Evolutionary conservation across 2,113 vertebrate genomes (phyloP).

Genomic region (Speoplatyrhinus poulsoni): DNA sequence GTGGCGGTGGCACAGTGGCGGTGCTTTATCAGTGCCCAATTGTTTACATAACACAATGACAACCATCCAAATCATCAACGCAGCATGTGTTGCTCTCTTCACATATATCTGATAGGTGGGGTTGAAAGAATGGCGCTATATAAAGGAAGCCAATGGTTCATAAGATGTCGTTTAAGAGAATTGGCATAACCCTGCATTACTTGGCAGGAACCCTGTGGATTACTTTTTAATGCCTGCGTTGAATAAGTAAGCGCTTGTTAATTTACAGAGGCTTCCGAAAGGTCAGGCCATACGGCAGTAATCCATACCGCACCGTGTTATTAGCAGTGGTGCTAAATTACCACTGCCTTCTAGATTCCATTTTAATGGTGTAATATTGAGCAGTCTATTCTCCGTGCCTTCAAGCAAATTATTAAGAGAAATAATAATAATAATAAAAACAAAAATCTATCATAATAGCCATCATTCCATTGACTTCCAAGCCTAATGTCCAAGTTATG

Average conservation of each 20-base stretch:
- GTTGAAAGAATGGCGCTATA: constrained; percentile 40
- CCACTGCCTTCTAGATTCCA: constrained; percentile 15
- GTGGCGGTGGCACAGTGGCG: too few species aligned
- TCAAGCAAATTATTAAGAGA: too few species aligned
- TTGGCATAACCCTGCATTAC: constrained; percentile 33
- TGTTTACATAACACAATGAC: neutral
- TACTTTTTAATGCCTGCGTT: constrained; percentile 59
- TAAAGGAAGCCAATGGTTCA: constrained; percentile 49
- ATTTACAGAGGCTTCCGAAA: constrained; percentile 60
- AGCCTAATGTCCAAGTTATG: too few species aligned
- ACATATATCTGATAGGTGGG: constrained; percentile 38
- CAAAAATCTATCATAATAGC: too few species aligned
- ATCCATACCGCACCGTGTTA: constrained; percentile 39
- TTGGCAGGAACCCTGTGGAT: constrained; percentile 44
- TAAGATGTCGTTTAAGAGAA: constrained; percentile 50
- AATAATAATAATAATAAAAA: too few species aligned
- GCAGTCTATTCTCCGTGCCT: too few species aligned
- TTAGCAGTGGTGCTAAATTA: constrained; percentile 43
- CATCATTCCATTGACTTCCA: too few species aligned
- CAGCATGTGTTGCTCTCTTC: constrained; percentile 24
- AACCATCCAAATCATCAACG: too few species aligned
- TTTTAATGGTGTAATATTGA: too few species aligned
- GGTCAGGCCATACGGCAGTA: constrained; percentile 53
- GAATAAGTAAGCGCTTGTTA: constrained; percentile 54
- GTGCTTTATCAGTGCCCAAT: neutral